Percentiles rank a stretch among this genome's conserved stretches.
These are phyloP conservation scores for Gavia stellata DNA, from an alignment of 2,113 vertebrate species.

Conservation along the genomic window DNA sequence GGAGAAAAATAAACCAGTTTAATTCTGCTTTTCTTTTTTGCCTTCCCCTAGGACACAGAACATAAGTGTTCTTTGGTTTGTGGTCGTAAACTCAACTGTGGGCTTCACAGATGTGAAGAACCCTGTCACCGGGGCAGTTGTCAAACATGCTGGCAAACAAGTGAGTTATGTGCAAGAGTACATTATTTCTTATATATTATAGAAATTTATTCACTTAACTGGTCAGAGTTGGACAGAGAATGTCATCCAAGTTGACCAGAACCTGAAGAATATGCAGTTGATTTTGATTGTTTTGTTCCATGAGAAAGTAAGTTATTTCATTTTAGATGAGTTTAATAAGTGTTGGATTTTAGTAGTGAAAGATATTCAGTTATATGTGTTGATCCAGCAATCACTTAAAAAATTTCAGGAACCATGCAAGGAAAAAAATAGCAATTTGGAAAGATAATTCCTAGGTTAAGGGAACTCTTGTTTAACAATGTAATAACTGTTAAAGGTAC, in stretches of 20 bases:
- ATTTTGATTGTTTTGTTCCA: neutral
- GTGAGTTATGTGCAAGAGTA: conserved; percentile 71
- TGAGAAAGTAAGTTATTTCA: neutral
- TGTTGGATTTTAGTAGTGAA: neutral
- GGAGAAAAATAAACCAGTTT: neutral
- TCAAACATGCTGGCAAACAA: conserved; percentile 96
- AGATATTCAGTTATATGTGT: neutral
- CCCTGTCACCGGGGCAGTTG: conserved; percentile 95
- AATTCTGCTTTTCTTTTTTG: neutral
- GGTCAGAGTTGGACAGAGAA: neutral
- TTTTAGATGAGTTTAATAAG: neutral
- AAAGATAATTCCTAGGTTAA: neutral
- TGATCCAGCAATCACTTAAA: neutral
- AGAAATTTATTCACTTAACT: neutral
- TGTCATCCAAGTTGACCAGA: neutral
- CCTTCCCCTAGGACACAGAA: conserved; percentile 76
- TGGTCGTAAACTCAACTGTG: conserved; percentile 94
- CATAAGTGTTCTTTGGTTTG: conserved; percentile 94
- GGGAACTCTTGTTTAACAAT: neutral
- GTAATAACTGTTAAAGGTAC: neutral
- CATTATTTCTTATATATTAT: neutral
- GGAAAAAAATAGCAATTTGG: neutral
- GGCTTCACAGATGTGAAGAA: conserved; percentile 94
- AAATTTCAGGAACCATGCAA: neutral
- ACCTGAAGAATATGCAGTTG: neutral